Base-by-base conservation (phyloP, 2,888 invertebrate genomes). In the Sialis fuliginosa region DNA sequence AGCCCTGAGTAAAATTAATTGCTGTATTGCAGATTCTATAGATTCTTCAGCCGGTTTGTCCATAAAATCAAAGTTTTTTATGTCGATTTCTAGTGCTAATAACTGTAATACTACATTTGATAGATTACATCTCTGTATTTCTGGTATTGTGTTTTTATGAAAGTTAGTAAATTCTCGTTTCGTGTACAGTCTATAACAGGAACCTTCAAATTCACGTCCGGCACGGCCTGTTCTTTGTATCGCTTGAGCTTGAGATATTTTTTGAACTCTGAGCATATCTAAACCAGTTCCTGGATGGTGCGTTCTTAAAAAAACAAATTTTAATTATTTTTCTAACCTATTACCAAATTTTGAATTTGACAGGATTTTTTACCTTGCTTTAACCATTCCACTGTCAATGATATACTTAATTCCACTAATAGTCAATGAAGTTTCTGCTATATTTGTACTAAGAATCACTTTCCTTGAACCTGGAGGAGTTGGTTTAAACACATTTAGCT, bases 341-440 rank as follows among this genome's bases (percentile, higher is more conserved):
- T 32, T 33, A 1, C 1, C 22, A 22, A 22, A 22, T 22, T 22
- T 4, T 22, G 22, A 22, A 22, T 22, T 22, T 22, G 22, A 22
- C 22, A 2, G 22, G 4, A 22, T 2, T 22, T 22, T 13, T 34
- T 64, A 83, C 78, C 85, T 82, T 52, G 81, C 79, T 69, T 96
- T 96, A 0, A 93, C 92, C 63, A 84, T 82, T 1, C 96, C 95
- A 48, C 86, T 79, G 60, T 96, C 96, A 48, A 96, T 81, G 7
- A 96, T 90, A 67, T 79, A 86, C 57, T 84, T 83, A 53, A 96
- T 85, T 46, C 89, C 86, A 48, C 84, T 84, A 55, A 98, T 96
- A 0, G 97, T 98, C 32, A 98, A 78, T 3, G 96, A 97, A 0
- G 97, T 92, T 69, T 98, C 98, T 0, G 98, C 97, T 52, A 98